phyloP scores from a whole-genome alignment of 2,888 invertebrate genomes.

The Drosophila fulvimacula region DNA sequence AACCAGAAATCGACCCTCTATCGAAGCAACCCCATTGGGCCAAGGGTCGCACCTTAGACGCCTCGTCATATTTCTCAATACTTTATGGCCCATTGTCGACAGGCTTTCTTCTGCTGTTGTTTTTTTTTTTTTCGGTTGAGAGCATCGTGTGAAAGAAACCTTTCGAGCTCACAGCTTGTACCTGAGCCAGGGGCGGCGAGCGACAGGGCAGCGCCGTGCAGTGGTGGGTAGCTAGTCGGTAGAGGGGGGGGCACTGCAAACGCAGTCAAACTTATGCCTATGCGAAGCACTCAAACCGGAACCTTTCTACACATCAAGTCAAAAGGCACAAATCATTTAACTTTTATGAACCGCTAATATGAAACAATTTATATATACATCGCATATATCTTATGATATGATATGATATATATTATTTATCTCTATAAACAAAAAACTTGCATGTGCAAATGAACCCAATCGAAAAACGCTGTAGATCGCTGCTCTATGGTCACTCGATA shows the following conservation, averaged over 20 bases:
- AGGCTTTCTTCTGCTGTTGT: constrained; percentile 47
- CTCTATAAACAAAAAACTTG: not conserved
- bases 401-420: not conserved
- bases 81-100: constrained; percentile 50
- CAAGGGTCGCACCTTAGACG: constrained; percentile 42
- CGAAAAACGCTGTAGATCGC: constrained; percentile 20
- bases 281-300: constrained; percentile 46
- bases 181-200: constrained; percentile 13
- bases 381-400: not conserved
- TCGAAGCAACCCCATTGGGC: constrained; percentile 56
- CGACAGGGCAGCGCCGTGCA: not conserved
- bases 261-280: constrained; percentile 30
- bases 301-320: constrained; percentile 22
- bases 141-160: constrained; percentile 66
- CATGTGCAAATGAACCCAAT: not conserved
- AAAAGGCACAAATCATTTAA: constrained; percentile 31
- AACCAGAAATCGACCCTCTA: constrained; percentile 48
- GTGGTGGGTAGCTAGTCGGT: not conserved
- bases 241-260: constrained; percentile 6
- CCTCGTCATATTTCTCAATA: constrained; percentile 55
- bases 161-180: constrained; percentile 27
- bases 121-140: constrained; percentile 17
- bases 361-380: not conserved
- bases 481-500: constrained; percentile 32
- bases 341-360: not conserved